Conservation (phyloP, 2,113 vertebrate genomes). For the Antigone vipio region DNA sequence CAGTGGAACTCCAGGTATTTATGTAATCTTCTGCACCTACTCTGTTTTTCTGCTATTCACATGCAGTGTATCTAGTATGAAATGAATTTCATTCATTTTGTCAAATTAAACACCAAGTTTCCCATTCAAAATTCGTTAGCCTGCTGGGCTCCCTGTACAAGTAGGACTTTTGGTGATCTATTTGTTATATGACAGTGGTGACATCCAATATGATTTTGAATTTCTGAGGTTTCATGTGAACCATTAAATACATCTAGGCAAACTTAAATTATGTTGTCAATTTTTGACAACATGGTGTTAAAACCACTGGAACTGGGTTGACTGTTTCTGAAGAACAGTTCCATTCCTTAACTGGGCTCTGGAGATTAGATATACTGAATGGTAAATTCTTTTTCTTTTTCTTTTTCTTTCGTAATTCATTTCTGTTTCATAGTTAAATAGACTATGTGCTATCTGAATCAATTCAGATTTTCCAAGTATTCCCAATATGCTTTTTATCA, state of each 20-base stretch:
- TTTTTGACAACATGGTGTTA: neutral
- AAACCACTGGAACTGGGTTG: neutral
- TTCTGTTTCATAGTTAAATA: slow-evolving; percentile 16
- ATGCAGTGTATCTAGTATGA: neutral
- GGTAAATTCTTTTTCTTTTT: neutral
- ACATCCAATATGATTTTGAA: neutral
- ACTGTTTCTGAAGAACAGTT: neutral
- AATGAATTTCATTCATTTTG: neutral
- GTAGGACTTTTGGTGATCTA: neutral
- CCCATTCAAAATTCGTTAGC: neutral
- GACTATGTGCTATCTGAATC: neutral
- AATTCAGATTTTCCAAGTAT: slow-evolving; percentile 23
- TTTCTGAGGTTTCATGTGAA: neutral
- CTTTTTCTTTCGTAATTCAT: slow-evolving; percentile 5
- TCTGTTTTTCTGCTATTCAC: neutral
- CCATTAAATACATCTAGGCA: neutral
- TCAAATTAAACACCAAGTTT: neutral
- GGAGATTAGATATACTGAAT: neutral
- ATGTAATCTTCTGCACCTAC: neutral
- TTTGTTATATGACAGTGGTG: neutral
- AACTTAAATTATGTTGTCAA: neutral
- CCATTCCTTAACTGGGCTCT: neutral
- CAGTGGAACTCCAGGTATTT: neutral
- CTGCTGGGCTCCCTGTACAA: neutral
- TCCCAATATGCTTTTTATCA: slow-evolving; percentile 36